Conservation (phyloP, 2,888 invertebrate species). For the Vanessa cardui region DNA sequence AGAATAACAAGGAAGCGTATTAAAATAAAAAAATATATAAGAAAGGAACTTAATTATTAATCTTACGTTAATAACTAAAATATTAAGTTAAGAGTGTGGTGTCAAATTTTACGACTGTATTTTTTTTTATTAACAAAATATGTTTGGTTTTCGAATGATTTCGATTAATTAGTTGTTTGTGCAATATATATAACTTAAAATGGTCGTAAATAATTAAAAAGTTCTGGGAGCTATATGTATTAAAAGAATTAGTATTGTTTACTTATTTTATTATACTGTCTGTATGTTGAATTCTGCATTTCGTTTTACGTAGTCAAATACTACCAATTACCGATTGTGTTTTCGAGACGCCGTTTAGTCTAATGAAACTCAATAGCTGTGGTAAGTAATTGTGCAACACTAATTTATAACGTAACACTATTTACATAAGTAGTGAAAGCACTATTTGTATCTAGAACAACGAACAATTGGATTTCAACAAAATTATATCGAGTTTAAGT, state of each 20-base stretch:
- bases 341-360: constrained; percentile 4
- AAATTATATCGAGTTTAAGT: neutral
- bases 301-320: neutral
- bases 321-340: neutral
- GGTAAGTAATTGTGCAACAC: constrained; percentile 1
- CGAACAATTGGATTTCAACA: too few relatives aligned
- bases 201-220: too few relatives aligned
- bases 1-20: constrained; percentile 33
- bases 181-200: too few relatives aligned
- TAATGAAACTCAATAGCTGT: neutral
- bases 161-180: too few relatives aligned
- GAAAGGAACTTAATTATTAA: neutral
- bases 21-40: constrained; percentile 20
- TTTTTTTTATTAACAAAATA: too few relatives aligned
- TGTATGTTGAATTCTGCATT: neutral
- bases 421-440: neutral
- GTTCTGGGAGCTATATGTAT: too few relatives aligned
- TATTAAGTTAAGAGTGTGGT: neutral
- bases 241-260: too few relatives aligned
- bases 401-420: neutral
- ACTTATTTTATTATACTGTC: too few relatives aligned
- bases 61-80: neutral
- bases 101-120: too few relatives aligned
- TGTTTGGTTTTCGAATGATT: too few relatives aligned
- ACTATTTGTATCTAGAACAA: too few relatives aligned